A percentile compares a stretch with the other conserved stretches of the same genome.
Conservation (phyloP, 2,797 vertebrate species). For the Microctenopoma steveboyesi region DNA sequence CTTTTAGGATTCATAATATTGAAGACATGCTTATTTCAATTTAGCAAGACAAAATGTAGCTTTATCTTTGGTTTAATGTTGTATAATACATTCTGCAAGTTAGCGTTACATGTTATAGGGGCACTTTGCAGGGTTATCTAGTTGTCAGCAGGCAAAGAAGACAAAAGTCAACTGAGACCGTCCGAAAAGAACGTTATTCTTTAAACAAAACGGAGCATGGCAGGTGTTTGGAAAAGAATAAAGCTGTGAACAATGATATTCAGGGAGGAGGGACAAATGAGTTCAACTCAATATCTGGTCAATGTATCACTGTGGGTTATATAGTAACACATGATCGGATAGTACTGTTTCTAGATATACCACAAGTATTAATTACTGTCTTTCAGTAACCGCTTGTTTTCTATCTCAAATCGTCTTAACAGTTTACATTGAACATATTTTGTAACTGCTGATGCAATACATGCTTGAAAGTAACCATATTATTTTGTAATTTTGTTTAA, state of each 20-base stretch:
- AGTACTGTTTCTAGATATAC: background rate
- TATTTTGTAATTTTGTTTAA: slow-evolving; percentile 40
- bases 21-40: background rate
- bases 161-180: background rate
- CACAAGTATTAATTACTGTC: background rate
- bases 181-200: background rate
- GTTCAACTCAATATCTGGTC: background rate
- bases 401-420: slow-evolving; percentile 11
- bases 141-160: background rate
- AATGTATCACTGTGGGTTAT: background rate
- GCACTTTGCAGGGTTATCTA: background rate
- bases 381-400: background rate
- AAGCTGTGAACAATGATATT: background rate
- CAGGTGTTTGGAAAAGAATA: background rate
- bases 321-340: background rate
- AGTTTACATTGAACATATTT: slow-evolving; percentile 49
- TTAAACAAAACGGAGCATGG: background rate
- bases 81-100: background rate
- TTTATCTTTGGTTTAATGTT: background rate
- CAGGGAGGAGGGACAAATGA: background rate
- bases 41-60: background rate
- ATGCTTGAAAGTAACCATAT: slow-evolving; percentile 38
- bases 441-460: slow-evolving; percentile 43
- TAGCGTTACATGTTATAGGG: background rate
- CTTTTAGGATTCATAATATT: background rate